Base-by-base conservation (phyloP, 2,797 vertebrate genomes). In the Hydrocynus forskahlii region DNA sequence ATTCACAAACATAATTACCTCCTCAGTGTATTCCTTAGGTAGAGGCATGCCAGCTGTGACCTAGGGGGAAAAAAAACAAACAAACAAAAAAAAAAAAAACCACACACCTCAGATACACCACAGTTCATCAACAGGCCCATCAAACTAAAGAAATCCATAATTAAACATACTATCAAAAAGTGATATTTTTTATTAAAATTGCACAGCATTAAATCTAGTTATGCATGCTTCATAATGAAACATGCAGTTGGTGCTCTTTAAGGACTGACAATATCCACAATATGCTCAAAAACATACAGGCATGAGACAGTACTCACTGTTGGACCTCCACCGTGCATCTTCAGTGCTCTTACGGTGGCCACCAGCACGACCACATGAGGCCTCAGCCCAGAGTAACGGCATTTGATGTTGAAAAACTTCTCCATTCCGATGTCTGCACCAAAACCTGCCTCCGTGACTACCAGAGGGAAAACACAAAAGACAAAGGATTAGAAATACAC, bases 361-460 rank as follows among this genome's bases (percentile, higher is more conserved):
- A 99, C 98, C 84, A 99, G 92, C 79, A 99, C 98, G 77, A 98
- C 98, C 76, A 97, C 97, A 0, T 99, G 96, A n/a, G 98, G 98
- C 77, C 94, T 93, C 81, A 99, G 94, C 55, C 97, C 97, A 0
- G 98, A 99, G 87, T 95, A 96, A 14, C 97, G 96, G 86, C 98
- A 99, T 88, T 99, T 99, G 86, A 99, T 99, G 89, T 99, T 94
- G 74, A 99, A 99, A 91, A 99, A 99, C 87, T 99, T 99, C 87
- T 99, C 98, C 98, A 99, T 99, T 76, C 98, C 98, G n/a, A 99
- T 99, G 86, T 99, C 98, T 7, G 98, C 98, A 50, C 98, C 97
- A 3, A 99, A 99, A 55, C 98, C 98, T 60, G 98, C 98, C 92
- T 99, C 98, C 0, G 98, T 99, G 88, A 99, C 98, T 99, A 86